Evolutionary conservation across 2,888 invertebrate species (phyloP), one percentile per base, ranked within the genome.

Genomic region (Unio delphinus): DNA sequence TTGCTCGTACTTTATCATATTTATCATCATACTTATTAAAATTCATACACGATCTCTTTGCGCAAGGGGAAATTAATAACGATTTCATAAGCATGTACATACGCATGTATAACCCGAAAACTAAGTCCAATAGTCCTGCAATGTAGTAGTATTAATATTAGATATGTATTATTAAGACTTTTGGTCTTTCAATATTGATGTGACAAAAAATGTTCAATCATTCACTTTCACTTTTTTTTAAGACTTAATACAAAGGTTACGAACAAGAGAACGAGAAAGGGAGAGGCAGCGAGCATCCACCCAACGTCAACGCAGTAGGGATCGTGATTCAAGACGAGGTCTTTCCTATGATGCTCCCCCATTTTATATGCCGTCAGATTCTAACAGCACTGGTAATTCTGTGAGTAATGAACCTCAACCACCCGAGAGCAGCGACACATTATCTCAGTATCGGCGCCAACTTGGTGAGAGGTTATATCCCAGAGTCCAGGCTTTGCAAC

Each of bases 381-480:
- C 69, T 4, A 63, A 73, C 18, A 75, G 72, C 55, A 70, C 76
- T 2, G 72, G 68, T 28, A 61, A 66, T 4, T 59, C 73, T 0
- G 57, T 65, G 23, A 74, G 73, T 20, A 76, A 72, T 11, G 74
- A 70, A 18, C 70, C 73, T 1, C 76, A 75, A 20, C 54, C 70
- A 28, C 79, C 75, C 8, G 65, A 65, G 30, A 77, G 75, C 54
- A 79, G 75, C 63, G 82, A 80, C 34, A 83, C 82, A 1, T 78
- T 87, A 62, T 79, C 86, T 8, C 81, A 94, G 69, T 96, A 97
- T 89, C 94, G 97, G 84, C 95, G 96, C 84, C 97, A 97, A 89
- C 92, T 98, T 55, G 98, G 98, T 57, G 97, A 98, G 89, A 92
- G 97, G 79, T 92, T 98, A 4, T 97, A 95, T 90, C 96, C 96